Conservation (phyloP, 1,140 invertebrate genomes). For the Leptonema lineaticorne region DNA sequence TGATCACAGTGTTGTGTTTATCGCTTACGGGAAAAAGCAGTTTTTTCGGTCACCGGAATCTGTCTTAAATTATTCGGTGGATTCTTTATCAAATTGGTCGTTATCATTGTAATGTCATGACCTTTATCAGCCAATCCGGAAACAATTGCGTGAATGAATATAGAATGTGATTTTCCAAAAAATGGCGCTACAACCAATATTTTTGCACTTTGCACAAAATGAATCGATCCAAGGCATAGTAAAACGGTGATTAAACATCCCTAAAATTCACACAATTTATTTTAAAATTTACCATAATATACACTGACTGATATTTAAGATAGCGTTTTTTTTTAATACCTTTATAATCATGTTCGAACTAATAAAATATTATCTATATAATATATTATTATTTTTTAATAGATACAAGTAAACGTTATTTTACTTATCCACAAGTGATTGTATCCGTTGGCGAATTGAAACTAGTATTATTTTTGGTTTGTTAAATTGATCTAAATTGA, state of each 20-base stretch:
- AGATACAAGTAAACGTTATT: too few relatives aligned
- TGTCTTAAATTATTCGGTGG: constrained; percentile 37
- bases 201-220: neutral
- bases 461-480: too few relatives aligned
- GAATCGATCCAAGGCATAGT: neutral
- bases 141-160: constrained; percentile 33
- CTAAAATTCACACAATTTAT: neutral
- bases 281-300: too few relatives aligned
- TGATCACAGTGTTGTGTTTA: too few relatives aligned
- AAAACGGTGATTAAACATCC: neutral
- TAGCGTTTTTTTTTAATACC: too few relatives aligned
- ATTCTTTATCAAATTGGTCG: constrained; percentile 3
- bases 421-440: too few relatives aligned
- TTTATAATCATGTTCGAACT: too few relatives aligned
- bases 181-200: constrained; percentile 34
- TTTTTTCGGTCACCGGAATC: neutral
- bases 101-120: constrained; percentile 41
- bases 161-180: constrained; percentile 37
- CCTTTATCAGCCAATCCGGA: constrained; percentile 30
- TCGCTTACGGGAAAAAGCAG: neutral
- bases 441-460: too few relatives aligned
- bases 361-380: too few relatives aligned
- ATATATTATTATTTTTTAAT: too few relatives aligned
- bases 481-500: too few relatives aligned
- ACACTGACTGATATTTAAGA: too few relatives aligned